Evolutionary conservation across 2,888 invertebrate genomes (phyloP).

Genomic region (Lacanobia oleracea): DNA sequence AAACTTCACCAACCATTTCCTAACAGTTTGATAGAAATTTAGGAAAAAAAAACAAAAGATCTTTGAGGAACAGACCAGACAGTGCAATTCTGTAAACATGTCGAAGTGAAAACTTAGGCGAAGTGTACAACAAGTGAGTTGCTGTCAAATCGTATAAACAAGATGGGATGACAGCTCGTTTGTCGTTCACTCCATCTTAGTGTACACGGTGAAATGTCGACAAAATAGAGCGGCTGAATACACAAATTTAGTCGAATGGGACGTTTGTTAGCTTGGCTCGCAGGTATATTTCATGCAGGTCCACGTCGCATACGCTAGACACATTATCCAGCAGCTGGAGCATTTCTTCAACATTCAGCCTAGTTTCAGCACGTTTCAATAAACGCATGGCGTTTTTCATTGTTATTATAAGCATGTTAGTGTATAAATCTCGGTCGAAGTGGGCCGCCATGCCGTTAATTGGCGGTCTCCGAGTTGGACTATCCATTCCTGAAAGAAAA

Average conservation of each 20-base stretch:
- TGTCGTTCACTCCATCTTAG: too few species aligned
- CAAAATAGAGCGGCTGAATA: background rate
- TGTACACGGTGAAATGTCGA: too few species aligned
- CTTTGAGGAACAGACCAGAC: background rate
- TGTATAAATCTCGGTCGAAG: constrained; percentile 3
- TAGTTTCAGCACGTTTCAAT: constrained; percentile 3
- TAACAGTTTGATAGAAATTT: background rate
- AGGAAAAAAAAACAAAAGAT: background rate
- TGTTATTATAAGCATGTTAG: constrained; percentile 2
- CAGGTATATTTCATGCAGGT: constrained; percentile 7
- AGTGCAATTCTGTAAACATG: too few species aligned
- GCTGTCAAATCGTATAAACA: too few species aligned
- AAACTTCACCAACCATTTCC: background rate
- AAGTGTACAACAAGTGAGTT: too few species aligned
- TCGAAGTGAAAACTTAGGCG: too few species aligned
- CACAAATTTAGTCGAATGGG: constrained; percentile 4
- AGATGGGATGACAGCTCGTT: too few species aligned
- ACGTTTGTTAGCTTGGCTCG: constrained; percentile 1
- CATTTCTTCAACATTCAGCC: constrained; percentile 9
- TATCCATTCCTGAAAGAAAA: constrained; percentile 11
- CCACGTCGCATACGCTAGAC: constrained; percentile 8
- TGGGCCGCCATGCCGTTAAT: background rate
- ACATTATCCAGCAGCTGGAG: constrained; percentile 9
- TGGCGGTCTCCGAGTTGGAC: background rate
- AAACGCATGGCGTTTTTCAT: constrained; percentile 1